phyloP scores from a whole-genome alignment of 1,140 invertebrate species.

The Lepidurus arcticus region DNA sequence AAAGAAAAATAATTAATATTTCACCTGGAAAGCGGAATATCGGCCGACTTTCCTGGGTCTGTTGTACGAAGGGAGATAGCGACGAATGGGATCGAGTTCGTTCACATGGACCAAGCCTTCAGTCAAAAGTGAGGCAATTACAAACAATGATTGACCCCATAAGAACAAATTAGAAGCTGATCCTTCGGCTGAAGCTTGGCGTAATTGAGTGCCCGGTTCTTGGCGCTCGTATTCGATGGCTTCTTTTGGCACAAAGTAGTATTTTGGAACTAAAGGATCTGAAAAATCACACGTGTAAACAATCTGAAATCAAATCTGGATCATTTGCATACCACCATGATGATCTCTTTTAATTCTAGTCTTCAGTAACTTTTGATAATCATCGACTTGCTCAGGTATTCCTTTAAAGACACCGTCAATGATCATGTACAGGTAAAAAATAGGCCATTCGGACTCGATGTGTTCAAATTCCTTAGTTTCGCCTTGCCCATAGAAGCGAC shows the following conservation, averaged over 20 bases:
- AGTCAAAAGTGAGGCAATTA: slow-evolving; percentile 85
- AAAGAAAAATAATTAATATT: slow-evolving; percentile 22
- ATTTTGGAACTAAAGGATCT: slow-evolving; percentile 79
- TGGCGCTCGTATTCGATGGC: slow-evolving; percentile 65
- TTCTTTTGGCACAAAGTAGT: slow-evolving; percentile 83
- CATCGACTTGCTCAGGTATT: slow-evolving; percentile 81
- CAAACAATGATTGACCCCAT: slow-evolving; percentile 92
- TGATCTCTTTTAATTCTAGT: slow-evolving; percentile 66
- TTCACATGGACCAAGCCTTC: slow-evolving; percentile 85
- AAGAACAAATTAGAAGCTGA: slow-evolving; percentile 53
- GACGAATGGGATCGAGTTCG: slow-evolving; percentile 89
- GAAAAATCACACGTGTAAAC: slow-evolving; percentile 29
- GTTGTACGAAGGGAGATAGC: slow-evolving; percentile 93
- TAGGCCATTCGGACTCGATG: slow-evolving; percentile 95
- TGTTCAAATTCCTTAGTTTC: slow-evolving; percentile 89
- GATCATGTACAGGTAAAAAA: slow-evolving; percentile 93
- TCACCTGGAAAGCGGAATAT: slow-evolving; percentile 94
- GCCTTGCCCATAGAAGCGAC: slow-evolving; percentile 63
- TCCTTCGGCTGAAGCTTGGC: slow-evolving; percentile 56
- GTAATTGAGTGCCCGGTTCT: slow-evolving; percentile 62
- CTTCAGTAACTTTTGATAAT: slow-evolving; percentile 81
- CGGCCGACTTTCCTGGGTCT: slow-evolving; percentile 80
- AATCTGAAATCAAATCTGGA: not conserved
- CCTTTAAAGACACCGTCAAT: slow-evolving; percentile 87
- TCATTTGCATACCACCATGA: slow-evolving; percentile 59